These are phyloP conservation scores for Glossophaga mutica DNA, from an alignment of 2,797 vertebrate genomes.

Conservation along the genomic window DNA sequence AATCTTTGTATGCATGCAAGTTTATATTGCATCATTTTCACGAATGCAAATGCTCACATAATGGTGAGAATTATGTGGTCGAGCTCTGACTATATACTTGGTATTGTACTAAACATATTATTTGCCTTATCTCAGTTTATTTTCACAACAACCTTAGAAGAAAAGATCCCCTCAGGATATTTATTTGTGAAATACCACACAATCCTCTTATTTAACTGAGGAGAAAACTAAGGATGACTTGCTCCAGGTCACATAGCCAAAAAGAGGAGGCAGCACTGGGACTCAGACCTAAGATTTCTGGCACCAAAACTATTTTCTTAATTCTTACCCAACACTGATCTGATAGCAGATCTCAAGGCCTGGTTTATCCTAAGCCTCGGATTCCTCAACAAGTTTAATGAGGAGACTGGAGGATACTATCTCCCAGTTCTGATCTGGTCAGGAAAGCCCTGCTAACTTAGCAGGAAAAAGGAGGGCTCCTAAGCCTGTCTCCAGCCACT, in stretches of 20 bases:
- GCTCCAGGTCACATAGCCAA: background rate
- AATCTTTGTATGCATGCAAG: background rate
- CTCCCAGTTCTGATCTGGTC: slow-evolving; percentile 5
- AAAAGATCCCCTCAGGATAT: background rate
- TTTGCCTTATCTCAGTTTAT: slow-evolving; percentile 39
- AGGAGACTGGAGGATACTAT: background rate
- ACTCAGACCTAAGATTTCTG: background rate
- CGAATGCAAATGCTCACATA: background rate
- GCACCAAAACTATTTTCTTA: background rate
- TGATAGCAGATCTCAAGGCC: background rate
- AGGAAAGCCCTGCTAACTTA: background rate
- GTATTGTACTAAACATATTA: background rate
- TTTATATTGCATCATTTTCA: slow-evolving; percentile 1
- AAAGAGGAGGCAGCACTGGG: background rate
- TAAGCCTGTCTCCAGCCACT: background rate
- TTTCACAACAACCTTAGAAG: slow-evolving; percentile 15
- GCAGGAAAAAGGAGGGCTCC: background rate
- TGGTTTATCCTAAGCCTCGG: slow-evolving; percentile 14
- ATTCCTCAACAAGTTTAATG: slow-evolving; percentile 33
- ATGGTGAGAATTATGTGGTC: no score
- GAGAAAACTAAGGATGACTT: slow-evolving; percentile 24
- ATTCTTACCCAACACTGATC: background rate
- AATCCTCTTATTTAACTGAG: background rate
- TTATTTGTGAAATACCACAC: slow-evolving; percentile 36
- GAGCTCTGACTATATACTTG: background rate